Conservation (phyloP, 1,140 invertebrate genomes). For the Penaeus vannamei region DNA sequence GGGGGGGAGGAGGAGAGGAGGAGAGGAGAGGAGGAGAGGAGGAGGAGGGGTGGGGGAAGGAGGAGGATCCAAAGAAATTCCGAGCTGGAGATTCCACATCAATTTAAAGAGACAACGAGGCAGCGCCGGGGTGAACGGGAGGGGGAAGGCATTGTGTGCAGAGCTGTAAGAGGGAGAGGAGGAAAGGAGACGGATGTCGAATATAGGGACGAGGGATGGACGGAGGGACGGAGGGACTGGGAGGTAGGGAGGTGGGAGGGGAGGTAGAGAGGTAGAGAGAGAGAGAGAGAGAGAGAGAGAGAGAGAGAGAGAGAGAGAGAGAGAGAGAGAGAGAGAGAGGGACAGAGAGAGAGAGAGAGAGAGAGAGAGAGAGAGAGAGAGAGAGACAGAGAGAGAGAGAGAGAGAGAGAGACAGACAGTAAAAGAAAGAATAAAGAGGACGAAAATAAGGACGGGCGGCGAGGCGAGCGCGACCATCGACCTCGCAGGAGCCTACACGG, state of each 20-base stretch:
- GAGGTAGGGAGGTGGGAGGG: background rate
- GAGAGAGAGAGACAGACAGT: background rate
- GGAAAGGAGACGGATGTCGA: background rate
- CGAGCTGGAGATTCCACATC: background rate
- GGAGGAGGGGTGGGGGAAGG: background rate
- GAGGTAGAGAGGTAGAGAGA: background rate
- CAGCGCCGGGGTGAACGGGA: background rate
- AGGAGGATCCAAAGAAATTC: background rate
- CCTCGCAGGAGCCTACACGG: background rate
- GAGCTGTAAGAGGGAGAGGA: background rate
- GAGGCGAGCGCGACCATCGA: background rate
- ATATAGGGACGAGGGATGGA: background rate
- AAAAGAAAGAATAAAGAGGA: background rate
- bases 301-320: slow-evolving; percentile 7
- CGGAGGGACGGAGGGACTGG: slow-evolving; percentile 32
- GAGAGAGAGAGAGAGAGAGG: slow-evolving; percentile 10
- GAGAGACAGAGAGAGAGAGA: background rate
- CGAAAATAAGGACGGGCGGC: background rate
- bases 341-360: background rate
- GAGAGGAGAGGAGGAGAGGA: background rate
- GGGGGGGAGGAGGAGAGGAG: background rate
- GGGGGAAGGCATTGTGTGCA: background rate
- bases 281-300: background rate
- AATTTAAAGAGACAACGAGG: slow-evolving; percentile 3
- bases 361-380: background rate